phyloP scores from a whole-genome alignment of 1,140 invertebrate genomes.

The Camponotus floridanus region DNA sequence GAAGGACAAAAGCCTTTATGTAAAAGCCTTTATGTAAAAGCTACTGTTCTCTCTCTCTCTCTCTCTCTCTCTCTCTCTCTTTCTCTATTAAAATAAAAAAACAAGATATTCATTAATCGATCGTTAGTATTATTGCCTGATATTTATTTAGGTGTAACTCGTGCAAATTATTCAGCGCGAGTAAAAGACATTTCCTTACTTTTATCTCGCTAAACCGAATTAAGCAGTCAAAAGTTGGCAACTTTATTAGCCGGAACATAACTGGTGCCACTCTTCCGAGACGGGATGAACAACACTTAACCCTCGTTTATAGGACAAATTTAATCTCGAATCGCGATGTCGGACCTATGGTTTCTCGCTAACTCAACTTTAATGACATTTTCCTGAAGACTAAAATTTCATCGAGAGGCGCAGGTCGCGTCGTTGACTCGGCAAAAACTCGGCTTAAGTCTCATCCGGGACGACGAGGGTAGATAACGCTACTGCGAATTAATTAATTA shows the following conservation, averaged over 20 bases:
- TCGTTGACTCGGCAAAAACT: slow-evolving; percentile 77
- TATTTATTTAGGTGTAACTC: neutral
- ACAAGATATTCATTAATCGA: neutral
- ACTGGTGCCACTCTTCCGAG: neutral
- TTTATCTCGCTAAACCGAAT: slow-evolving; percentile 5
- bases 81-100: neutral
- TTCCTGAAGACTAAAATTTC: slow-evolving; percentile 69
- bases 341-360: neutral
- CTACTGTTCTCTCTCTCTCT: neutral
- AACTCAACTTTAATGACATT: slow-evolving; percentile 78
- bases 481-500: slow-evolving; percentile 79
- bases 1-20: no score
- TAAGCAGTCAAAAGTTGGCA: slow-evolving; percentile 11
- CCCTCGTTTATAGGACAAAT: slow-evolving; percentile 34
- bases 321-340: slow-evolving; percentile 35
- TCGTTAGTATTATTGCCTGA: neutral
- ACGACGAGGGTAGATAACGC: neutral
- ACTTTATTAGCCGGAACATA: slow-evolving; percentile 20
- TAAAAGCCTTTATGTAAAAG: neutral
- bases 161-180: neutral
- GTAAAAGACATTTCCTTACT: neutral
- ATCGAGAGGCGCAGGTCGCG: neutral
- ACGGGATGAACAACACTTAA: slow-evolving; percentile 6
- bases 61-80: no score
- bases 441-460: slow-evolving; percentile 77